Evolutionary conservation across 2,113 vertebrate genomes (phyloP), one percentile per base, ranked within the genome.

Genomic region (Sorex araneus): DNA sequence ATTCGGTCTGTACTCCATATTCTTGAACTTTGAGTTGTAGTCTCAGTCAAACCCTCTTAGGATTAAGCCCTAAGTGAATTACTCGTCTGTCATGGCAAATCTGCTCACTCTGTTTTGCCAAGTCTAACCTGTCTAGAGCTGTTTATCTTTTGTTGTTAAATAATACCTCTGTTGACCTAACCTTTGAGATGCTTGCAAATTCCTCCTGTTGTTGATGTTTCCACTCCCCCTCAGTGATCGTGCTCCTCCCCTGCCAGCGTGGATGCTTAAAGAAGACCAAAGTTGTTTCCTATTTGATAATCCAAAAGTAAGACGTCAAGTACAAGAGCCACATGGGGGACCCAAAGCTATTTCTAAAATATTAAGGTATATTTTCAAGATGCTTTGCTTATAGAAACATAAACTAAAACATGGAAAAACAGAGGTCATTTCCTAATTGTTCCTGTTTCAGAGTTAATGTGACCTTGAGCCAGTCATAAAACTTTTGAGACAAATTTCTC

Each of bases 321-420:
- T 67, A 50, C 15, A 78, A 40, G 90, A 94, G 50, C 28, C 63
- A 27, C 80, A 8, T 73, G 73, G 34, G 34, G 67, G 2, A 71
- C 12, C 25, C 25, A 66, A 80, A 94, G 67, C 82, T 90, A 80
- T 95, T 90, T 87, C 16, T 60, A 32, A 75, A 73, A 71, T 80
- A 90, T 80, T 80, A 84, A 67, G n/a, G 43, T 71, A 54, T 15
- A 45, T 74, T 71, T 85, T 92, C 50, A 27, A 16, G 84, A 94
- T 82, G 69, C 63, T 91, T 81, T 81, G 70, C n/a, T 80, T 89
- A 73, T 27, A 34, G 86, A 92, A 92, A 86, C 80, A 85, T 45
- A 93, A 83, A 87, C 28, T 27, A 71, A 90, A 66, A 87, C 32
- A 27, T 15, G 6, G 64, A 79, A 95, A 93, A 93, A 19, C 71